Evolutionary conservation across 2,888 invertebrate genomes (phyloP).

Genomic region (Eupsilia transversa): DNA sequence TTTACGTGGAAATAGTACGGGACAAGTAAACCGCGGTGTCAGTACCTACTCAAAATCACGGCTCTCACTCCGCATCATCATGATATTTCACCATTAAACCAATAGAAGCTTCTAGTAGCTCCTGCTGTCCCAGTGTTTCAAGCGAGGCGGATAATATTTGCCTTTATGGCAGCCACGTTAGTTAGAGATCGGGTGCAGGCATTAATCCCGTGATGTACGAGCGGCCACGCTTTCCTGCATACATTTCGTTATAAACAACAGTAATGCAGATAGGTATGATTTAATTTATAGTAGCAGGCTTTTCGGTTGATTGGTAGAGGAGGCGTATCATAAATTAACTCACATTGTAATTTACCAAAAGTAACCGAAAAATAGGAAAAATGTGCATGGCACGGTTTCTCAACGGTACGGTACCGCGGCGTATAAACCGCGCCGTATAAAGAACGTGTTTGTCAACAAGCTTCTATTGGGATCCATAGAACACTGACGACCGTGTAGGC

Average conservation of each 20-base stretch:
- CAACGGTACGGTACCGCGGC: no score
- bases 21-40: neutral
- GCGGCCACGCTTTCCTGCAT: conserved; percentile 51
- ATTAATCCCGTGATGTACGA: conserved; percentile 73
- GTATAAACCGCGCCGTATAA: no score
- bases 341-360: neutral
- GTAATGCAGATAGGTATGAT: conserved; percentile 31
- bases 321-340: neutral
- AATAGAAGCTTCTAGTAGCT: conserved; percentile 31
- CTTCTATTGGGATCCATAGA: no score
- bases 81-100: conserved; percentile 54
- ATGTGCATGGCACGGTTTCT: no score
- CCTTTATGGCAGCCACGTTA: conserved; percentile 62
- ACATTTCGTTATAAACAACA: conserved; percentile 62
- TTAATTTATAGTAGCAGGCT: conserved; percentile 17
- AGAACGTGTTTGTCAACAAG: no score
- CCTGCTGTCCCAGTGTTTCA: conserved; percentile 44
- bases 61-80: conserved; percentile 4
- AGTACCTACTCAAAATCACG: neutral
- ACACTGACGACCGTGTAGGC: no score
- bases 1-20: neutral
- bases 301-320: conserved; percentile 20
- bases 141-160: conserved; percentile 64
- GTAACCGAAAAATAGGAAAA: neutral
- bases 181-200: conserved; percentile 66